These are phyloP conservation scores for Caenorhabditis sinica DNA, from an alignment of 2,888 invertebrate genomes.

Conservation along the genomic window DNA sequence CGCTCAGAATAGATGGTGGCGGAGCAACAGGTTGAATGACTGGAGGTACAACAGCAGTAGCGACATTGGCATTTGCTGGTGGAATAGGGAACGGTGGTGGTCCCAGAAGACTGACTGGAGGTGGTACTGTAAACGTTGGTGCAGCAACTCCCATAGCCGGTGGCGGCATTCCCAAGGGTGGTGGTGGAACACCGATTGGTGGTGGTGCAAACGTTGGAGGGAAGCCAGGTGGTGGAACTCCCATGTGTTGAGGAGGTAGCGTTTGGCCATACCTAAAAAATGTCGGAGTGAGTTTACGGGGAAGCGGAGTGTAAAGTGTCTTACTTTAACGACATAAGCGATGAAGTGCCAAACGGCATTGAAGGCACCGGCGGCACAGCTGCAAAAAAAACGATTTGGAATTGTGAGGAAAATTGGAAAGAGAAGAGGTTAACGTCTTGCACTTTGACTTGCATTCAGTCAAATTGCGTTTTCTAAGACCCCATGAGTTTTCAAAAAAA, in stretches of 20 bases:
- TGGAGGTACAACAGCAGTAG: conserved; percentile 11
- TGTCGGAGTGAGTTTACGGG: conserved; percentile 25
- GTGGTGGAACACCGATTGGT: conserved; percentile 46
- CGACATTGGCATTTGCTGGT: background rate
- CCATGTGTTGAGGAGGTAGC: conserved; percentile 46
- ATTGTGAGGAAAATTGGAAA: conserved; percentile 21
- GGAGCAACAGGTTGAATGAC: background rate
- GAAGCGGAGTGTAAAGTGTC: conserved; percentile 53
- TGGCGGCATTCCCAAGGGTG: conserved; percentile 49
- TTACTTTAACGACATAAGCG: conserved; percentile 56
- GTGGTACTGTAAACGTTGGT: conserved; percentile 14
- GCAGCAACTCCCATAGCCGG: conserved; percentile 34
- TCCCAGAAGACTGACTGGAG: conserved; percentile 32
- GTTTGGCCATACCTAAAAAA: conserved; percentile 45
- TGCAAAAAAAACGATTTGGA: conserved; percentile 31
- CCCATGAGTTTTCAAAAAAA: background rate
- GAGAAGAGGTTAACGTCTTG: conserved; percentile 4
- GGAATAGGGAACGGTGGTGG: conserved; percentile 28
- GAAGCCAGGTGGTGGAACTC: conserved; percentile 51
- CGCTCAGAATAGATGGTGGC: conserved; percentile 8
- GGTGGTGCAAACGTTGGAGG: conserved; percentile 34
- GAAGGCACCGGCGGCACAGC: conserved; percentile 32
- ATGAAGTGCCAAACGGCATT: conserved; percentile 40
- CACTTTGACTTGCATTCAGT: conserved; percentile 29
- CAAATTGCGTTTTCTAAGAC: too few species aligned